These are phyloP conservation scores for Cercopithecus mona DNA, from an alignment of 2,113 vertebrate species.

Conservation along the genomic window DNA sequence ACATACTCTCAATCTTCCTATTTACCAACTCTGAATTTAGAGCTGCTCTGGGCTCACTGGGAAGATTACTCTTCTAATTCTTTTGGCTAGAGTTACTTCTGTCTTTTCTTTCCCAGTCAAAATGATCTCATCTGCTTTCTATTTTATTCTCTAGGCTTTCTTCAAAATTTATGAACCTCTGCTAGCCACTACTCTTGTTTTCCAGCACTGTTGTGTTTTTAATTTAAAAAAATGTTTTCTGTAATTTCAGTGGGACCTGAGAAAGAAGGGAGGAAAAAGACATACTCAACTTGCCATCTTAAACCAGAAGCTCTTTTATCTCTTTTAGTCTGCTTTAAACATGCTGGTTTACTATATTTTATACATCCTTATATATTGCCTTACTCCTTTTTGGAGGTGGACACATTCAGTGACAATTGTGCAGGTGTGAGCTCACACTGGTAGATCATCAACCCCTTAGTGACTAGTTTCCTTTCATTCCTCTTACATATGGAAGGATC, in stretches of 20 bases:
- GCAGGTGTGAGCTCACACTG: neutral
- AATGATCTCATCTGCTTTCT: neutral
- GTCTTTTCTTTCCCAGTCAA: neutral
- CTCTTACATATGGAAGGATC: neutral
- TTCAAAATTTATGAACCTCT: constrained; percentile 19
- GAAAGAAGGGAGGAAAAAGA: neutral
- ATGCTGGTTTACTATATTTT: neutral
- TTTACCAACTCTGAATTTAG: neutral
- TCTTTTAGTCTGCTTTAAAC: neutral
- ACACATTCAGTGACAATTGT: neutral
- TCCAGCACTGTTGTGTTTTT: neutral
- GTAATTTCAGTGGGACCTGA: neutral
- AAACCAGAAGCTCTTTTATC: neutral
- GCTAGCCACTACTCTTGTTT: neutral
- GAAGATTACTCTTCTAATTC: neutral
- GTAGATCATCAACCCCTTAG: neutral
- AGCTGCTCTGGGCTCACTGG: neutral
- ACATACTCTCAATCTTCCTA: neutral
- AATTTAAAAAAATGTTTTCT: neutral
- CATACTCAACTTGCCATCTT: neutral
- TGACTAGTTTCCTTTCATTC: neutral
- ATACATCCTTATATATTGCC: neutral
- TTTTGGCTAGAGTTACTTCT: neutral
- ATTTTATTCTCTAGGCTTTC: constrained; percentile 19
- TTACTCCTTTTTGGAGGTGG: neutral